Percentiles rank a stretch among this genome's conserved stretches.
phyloP scores from a whole-genome alignment of 2,113 vertebrate species.

The Apteryx mantelli region DNA sequence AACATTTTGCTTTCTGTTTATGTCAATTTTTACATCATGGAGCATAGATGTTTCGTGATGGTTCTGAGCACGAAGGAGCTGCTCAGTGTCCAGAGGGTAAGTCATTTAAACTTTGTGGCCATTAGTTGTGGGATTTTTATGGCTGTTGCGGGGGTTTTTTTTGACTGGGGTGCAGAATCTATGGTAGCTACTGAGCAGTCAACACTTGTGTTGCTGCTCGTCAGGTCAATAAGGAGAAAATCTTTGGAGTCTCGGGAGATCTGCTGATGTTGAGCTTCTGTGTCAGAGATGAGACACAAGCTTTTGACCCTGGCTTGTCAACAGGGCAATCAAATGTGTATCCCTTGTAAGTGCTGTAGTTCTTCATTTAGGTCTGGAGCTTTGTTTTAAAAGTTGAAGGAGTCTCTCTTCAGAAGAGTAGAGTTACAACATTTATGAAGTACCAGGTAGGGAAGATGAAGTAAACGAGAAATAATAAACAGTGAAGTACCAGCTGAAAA shows the following conservation, averaged over 20 bases:
- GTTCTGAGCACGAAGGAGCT: background rate
- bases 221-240: background rate
- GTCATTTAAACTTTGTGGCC: background rate
- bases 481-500: background rate
- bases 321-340: background rate
- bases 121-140: background rate
- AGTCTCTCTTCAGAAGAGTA: background rate
- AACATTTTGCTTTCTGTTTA: background rate
- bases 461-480: background rate
- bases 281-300: background rate
- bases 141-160: background rate
- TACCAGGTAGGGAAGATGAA: background rate
- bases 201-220: background rate
- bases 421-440: background rate
- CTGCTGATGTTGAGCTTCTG: background rate
- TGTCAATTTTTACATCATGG: background rate
- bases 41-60: background rate
- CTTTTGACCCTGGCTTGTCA: background rate
- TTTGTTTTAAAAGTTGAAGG: background rate
- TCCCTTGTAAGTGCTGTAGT: background rate
- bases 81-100: background rate
- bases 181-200: background rate
- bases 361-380: background rate
- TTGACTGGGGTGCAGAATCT: background rate
- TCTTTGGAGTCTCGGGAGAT: background rate